These are phyloP conservation scores for Papilio glaucus DNA, from an alignment of 1,140 invertebrate genomes.

Conservation along the genomic window DNA sequence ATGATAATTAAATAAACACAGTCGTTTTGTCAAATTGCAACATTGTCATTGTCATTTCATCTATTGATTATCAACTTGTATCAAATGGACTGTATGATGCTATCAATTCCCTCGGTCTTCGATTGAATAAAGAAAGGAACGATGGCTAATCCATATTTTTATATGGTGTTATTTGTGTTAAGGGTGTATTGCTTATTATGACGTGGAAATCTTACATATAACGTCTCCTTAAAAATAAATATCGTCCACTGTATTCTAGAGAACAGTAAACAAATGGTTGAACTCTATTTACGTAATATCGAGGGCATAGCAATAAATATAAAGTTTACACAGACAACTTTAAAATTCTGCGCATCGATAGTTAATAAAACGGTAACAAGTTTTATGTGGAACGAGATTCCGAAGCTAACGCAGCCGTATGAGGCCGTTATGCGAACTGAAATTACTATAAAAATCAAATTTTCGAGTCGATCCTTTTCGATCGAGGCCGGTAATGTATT, in stretches of 20 bases:
- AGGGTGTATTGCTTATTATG: background rate
- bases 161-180: background rate
- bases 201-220: no score
- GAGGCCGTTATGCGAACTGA: constrained; percentile 44
- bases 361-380: constrained; percentile 20
- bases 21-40: constrained; percentile 17
- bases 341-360: background rate
- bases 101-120: background rate
- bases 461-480: constrained; percentile 56
- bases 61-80: background rate
- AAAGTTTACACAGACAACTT: background rate
- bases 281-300: background rate
- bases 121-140: background rate
- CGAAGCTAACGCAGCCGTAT: constrained; percentile 26
- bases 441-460: constrained; percentile 61
- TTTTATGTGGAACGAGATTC: constrained; percentile 19
- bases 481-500: constrained; percentile 64
- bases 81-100: background rate
- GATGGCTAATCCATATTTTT: background rate
- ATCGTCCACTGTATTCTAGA: background rate
- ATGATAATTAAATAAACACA: constrained; percentile 2
- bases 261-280: background rate
- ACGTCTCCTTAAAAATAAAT: background rate
- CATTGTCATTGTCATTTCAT: background rate
- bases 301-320: no score